A percentile compares a stretch with the other conserved stretches of the same genome.
Evolutionary conservation across 2,888 invertebrate genomes (phyloP).

Genomic region (Carterocephalus palaemon): DNA sequence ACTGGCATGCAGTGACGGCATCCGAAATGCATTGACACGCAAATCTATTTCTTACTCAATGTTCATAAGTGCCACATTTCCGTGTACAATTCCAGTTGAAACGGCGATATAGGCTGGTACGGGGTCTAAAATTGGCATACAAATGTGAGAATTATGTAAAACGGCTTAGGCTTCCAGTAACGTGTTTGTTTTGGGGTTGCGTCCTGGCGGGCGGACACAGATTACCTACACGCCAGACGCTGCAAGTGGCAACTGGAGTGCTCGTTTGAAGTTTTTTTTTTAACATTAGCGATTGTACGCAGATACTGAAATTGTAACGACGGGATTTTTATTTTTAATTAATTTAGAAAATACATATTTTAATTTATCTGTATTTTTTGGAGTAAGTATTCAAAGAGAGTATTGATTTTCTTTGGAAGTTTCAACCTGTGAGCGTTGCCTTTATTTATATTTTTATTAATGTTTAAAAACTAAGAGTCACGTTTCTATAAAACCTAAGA

Average conservation of each 20-base stretch:
- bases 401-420: too few relatives aligned
- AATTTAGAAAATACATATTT: too few relatives aligned
- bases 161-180: slow-evolving; percentile 40
- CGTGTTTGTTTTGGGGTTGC: slow-evolving; percentile 41
- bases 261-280: slow-evolving; percentile 4
- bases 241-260: slow-evolving; percentile 26
- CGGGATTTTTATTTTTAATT: too few relatives aligned
- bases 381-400: too few relatives aligned
- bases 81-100: slow-evolving; percentile 1
- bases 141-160: slow-evolving; percentile 61
- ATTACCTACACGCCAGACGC: slow-evolving; percentile 27
- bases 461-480: too few relatives aligned
- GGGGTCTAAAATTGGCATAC: slow-evolving; percentile 45
- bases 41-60: slow-evolving; percentile 20
- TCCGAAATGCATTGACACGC: neutral
- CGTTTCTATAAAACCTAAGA: too few relatives aligned
- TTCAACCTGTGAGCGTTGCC: too few relatives aligned
- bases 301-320: too few relatives aligned
- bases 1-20: slow-evolving; percentile 13
- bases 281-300: neutral
- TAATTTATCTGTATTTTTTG: too few relatives aligned
- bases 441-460: too few relatives aligned
- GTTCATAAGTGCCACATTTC: slow-evolving; percentile 8
- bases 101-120: slow-evolving; percentile 34
- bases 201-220: slow-evolving; percentile 31